Conservation (phyloP, 2,888 invertebrate genomes). For the Dryococelus australis region DNA sequence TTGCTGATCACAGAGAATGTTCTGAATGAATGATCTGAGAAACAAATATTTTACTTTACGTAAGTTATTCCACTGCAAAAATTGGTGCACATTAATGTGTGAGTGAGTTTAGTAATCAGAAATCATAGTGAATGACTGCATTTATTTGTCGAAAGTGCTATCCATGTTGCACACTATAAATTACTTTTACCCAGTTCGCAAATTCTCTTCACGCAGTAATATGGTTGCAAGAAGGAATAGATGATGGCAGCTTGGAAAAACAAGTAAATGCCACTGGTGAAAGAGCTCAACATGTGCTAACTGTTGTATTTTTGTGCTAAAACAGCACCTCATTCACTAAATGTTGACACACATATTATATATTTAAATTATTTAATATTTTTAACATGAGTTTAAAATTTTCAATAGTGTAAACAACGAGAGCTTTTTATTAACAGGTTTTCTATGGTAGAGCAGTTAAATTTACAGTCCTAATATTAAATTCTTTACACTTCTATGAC, state of each 20-base stretch:
- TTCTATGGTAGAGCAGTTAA: slow-evolving; percentile 7
- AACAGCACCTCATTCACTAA: background rate
- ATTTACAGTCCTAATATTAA: slow-evolving; percentile 7
- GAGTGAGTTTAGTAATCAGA: background rate
- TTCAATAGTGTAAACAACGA: background rate
- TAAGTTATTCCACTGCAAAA: background rate
- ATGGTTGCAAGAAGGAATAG: background rate
- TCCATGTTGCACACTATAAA: too few relatives aligned
- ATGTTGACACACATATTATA: background rate
- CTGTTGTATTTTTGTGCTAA: slow-evolving; percentile 1
- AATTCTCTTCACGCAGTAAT: background rate
- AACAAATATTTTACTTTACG: background rate
- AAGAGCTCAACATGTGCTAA: background rate
- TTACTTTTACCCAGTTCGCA: background rate
- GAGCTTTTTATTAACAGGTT: background rate
- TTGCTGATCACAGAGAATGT: background rate
- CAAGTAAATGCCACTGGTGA: background rate
- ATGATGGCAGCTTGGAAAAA: background rate
- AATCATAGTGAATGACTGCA: background rate
- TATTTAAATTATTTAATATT: slow-evolving; percentile 10
- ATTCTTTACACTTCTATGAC: background rate
- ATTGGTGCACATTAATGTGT: background rate
- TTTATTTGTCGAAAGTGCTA: too few relatives aligned
- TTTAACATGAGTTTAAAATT: background rate
- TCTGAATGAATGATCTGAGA: background rate